Base-by-base conservation (phyloP, 2,113 vertebrate species). In the Nanorana parkeri region DNA sequence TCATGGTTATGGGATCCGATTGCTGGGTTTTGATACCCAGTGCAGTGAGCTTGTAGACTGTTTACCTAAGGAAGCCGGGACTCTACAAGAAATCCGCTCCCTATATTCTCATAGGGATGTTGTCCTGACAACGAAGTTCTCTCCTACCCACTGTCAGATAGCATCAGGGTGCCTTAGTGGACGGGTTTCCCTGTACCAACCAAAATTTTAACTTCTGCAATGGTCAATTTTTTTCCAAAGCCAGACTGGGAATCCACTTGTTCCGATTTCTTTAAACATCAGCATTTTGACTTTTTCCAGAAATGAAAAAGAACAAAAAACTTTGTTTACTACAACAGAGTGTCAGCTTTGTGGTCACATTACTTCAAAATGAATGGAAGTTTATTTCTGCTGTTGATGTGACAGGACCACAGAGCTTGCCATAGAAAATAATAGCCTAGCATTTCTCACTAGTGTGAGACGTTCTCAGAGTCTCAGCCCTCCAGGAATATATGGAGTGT, bases 131-230 rank as follows among this genome's bases (percentile, higher is more conserved):
- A 98, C 98, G 81, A 99, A 99, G 93, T 99, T 99, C 90, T 99
- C 98, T 78, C 98, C 98, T 21, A 99, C 96, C 0, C 98, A 99
- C 89, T 99, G 98, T 93, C 98, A 99, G 96, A 96, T 99, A 82
- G 98, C 98, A 89, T 98, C 98, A 20, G 98, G 98, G 90, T 99
- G 98, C 95, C 96, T 99, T 91, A 99, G 97, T 0, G 98, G 98
- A 78, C 96, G 95, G 0, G 96, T 99, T 74, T 96, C 96, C 81
- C 94, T 99, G 61, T 99, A 99, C 91, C 98, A 99, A 93, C 98
- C 98, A 87, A 97, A 98, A 92, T 99, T 99, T 91, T 99, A 97
- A 91, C 90, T 83, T 47, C 41, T 10, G 41, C 79, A 21, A 83
- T 79, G 85, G n/a, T n/a, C 77, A 77, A 89, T 88, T 51, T 17